phyloP scores from a whole-genome alignment of 2,888 invertebrate genomes.

The Himalopsyche tibetana region DNA sequence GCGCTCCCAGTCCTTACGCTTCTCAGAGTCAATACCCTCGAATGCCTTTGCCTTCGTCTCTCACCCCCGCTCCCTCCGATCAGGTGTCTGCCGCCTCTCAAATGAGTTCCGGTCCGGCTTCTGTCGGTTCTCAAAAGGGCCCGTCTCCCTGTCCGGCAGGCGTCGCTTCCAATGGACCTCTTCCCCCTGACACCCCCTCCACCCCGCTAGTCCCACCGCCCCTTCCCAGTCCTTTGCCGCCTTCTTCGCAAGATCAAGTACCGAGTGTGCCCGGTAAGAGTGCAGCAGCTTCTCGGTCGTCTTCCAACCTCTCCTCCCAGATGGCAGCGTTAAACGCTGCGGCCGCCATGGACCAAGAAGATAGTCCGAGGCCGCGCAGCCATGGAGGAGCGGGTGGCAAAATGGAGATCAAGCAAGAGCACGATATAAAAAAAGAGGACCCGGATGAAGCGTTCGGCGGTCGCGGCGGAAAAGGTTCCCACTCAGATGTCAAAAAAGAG shows the following conservation, averaged over 20 bases:
- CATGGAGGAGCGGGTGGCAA: constrained; percentile 79
- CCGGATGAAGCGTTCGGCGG: constrained; percentile 72
- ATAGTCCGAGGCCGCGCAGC: constrained; percentile 77
- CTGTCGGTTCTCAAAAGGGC: constrained; percentile 75
- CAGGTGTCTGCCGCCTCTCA: constrained; percentile 67
- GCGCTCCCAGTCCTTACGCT: constrained; percentile 79
- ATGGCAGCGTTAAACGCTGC: constrained; percentile 85
- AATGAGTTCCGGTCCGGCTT: constrained; percentile 70
- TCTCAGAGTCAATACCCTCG: constrained; percentile 72
- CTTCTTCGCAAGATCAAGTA: constrained; percentile 70
- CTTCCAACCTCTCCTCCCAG: constrained; percentile 80
- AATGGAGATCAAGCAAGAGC: constrained; percentile 83
- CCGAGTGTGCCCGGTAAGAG: constrained; percentile 65
- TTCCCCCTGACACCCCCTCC: constrained; percentile 77
- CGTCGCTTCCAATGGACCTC: constrained; percentile 71
- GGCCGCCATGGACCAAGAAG: constrained; percentile 80
- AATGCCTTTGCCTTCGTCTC: constrained; percentile 74
- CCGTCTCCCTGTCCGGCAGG: constrained; percentile 72
- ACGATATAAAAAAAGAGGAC: constrained; percentile 73
- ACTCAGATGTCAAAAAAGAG: constrained; percentile 80
- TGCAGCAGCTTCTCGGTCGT: constrained; percentile 76
- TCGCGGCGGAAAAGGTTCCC: constrained; percentile 79
- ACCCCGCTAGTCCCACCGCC: constrained; percentile 81
- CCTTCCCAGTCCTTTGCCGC: constrained; percentile 77
- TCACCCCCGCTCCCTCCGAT: constrained; percentile 71